A percentile compares a stretch with the other conserved stretches of the same genome.
These are phyloP conservation scores for Equus przewalskii DNA, from an alignment of 2,113 vertebrate genomes.

Conservation along the genomic window DNA sequence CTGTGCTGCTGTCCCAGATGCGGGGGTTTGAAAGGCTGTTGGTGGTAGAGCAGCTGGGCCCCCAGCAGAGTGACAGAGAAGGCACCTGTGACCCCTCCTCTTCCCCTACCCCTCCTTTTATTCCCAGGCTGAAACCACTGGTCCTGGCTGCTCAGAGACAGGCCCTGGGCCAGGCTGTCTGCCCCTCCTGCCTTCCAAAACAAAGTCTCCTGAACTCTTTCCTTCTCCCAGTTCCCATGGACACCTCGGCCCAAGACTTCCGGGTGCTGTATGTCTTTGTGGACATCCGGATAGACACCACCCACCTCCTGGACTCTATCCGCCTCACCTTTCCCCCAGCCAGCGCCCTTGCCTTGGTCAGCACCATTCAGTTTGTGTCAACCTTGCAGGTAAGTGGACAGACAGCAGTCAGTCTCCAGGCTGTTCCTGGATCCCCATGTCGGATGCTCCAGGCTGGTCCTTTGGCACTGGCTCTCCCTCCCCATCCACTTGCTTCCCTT, in stretches of 20 bases:
- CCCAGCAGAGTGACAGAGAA: rapidly evolving
- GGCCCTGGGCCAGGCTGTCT: not conserved
- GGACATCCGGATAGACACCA: conserved; percentile 97
- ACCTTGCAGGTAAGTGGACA: conserved; percentile 92
- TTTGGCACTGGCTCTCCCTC: not conserved
- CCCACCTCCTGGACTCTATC: conserved; percentile 96
- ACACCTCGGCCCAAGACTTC: conserved; percentile 91
- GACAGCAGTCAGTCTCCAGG: not conserved
- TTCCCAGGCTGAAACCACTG: not conserved
- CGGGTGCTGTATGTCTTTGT: conserved; percentile 98
- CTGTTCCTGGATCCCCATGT: not conserved
- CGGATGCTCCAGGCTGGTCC: not conserved
- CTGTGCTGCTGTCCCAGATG: conserved; percentile 88
- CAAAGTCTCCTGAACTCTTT: conserved; percentile 23
- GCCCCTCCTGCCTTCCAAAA: not conserved
- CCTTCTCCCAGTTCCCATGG: conserved; percentile 93
- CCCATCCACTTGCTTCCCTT: not conserved
- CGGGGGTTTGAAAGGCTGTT: conserved; percentile 87
- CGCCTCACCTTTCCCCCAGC: conserved; percentile 93
- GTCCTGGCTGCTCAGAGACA: conserved; percentile 12
- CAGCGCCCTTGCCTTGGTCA: conserved; percentile 94
- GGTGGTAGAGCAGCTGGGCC: not conserved
- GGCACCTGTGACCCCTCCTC: not conserved
- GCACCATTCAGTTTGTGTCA: conserved; percentile 99
- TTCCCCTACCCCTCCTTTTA: not conserved